phyloP scores from a whole-genome alignment of 2,888 invertebrate species.

The Exephanes ischioxanthus region DNA sequence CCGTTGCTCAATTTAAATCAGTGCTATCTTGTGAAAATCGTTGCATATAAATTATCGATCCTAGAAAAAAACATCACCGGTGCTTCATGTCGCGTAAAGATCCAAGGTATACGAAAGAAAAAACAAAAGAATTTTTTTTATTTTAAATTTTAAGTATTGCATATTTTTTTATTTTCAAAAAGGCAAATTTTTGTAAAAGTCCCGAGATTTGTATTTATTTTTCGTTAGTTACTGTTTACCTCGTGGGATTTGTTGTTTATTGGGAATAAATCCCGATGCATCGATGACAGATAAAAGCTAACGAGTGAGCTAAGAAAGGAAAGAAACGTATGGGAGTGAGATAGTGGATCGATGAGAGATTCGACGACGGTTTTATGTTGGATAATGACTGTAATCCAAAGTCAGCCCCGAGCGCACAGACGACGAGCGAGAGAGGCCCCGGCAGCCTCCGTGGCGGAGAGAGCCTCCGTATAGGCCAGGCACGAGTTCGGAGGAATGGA shows the following conservation, averaged over 20 bases:
- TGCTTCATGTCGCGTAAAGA: no score
- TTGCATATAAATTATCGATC: no score
- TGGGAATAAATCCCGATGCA: background rate
- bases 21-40: background rate
- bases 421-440: slow-evolving; percentile 33
- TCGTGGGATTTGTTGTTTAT: slow-evolving; percentile 5
- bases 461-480: slow-evolving; percentile 38
- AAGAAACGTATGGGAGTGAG: slow-evolving; percentile 37
- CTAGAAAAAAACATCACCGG: no score
- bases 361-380: slow-evolving; percentile 71
- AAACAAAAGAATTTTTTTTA: background rate
- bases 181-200: background rate
- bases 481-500: slow-evolving; percentile 61
- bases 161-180: background rate
- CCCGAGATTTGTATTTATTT: background rate
- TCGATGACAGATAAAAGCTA: slow-evolving; percentile 10
- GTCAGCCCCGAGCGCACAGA: slow-evolving; percentile 53
- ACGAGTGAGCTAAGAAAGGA: slow-evolving; percentile 19
- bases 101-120: no score
- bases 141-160: background rate
- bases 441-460: slow-evolving; percentile 18
- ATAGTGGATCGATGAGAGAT: slow-evolving; percentile 63
- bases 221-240: background rate
- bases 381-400: slow-evolving; percentile 70
- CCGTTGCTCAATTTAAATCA: background rate